phyloP scores from a whole-genome alignment of 2,888 invertebrate species.

The Plagodis pulveraria region DNA sequence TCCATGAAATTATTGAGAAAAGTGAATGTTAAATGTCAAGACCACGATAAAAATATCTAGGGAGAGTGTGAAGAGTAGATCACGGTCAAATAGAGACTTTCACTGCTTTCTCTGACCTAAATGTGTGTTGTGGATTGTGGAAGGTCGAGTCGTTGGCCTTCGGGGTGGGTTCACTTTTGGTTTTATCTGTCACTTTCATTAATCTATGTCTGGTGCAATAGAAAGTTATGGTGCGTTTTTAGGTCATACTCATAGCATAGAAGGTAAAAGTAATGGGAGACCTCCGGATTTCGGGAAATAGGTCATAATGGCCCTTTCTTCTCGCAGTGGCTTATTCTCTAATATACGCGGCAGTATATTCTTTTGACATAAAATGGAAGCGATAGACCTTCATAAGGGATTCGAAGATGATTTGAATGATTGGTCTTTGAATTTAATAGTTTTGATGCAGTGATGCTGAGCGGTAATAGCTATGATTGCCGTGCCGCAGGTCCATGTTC shows the following conservation, averaged over 20 bases:
- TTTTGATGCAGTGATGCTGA: too few relatives aligned
- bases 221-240: constrained; percentile 68
- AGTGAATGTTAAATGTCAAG: constrained; percentile 64
- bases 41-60: constrained; percentile 63
- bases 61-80: constrained; percentile 73
- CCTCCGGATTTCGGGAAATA: constrained; percentile 34
- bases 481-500: too few relatives aligned
- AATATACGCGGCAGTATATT: too few relatives aligned
- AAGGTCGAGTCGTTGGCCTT: constrained; percentile 73
- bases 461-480: too few relatives aligned
- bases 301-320: constrained; percentile 26
- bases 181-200: constrained; percentile 79
- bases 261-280: constrained; percentile 51
- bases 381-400: too few relatives aligned
- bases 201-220: constrained; percentile 49
- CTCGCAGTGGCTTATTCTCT: too few relatives aligned
- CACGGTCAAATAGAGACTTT: constrained; percentile 75
- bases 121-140: constrained; percentile 69
- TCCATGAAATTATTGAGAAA: constrained; percentile 32
- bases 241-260: constrained; percentile 40
- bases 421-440: too few relatives aligned
- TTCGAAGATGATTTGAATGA: too few relatives aligned
- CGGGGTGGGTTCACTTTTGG: constrained; percentile 71
- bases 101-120: constrained; percentile 78
- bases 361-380: too few relatives aligned